A percentile compares a stretch with the other conserved stretches of the same genome.
These are phyloP conservation scores for Eucera pruinosa DNA, from an alignment of 2,888 invertebrate genomes.

Conservation along the genomic window DNA sequence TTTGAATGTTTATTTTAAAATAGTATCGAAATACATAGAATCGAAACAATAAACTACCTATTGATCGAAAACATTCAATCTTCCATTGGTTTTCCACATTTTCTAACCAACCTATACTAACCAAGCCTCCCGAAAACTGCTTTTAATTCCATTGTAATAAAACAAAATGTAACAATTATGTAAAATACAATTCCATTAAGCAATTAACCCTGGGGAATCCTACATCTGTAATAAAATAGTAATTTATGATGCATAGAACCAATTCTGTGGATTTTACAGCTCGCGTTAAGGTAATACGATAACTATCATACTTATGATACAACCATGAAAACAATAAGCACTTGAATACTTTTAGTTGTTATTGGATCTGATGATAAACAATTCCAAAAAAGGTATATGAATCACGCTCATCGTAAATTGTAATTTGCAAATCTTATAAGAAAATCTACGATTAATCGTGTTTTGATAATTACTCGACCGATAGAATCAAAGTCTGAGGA, in stretches of 20 bases:
- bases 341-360: constrained; percentile 16
- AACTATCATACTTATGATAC: background rate
- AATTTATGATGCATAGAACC: constrained; percentile 42
- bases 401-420: background rate
- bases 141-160: background rate
- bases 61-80: constrained; percentile 6
- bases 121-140: background rate
- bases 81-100: background rate
- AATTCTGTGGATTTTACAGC: constrained; percentile 14
- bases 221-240: too few species aligned
- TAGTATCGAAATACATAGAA: background rate
- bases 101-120: background rate
- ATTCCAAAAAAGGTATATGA: constrained; percentile 22
- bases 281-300: constrained; percentile 60
- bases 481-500: constrained; percentile 5
- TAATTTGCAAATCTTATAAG: background rate
- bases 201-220: too few species aligned
- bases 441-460: too few species aligned
- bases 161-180: background rate
- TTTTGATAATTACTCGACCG: background rate
- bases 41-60: constrained; percentile 32
- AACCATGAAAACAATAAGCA: background rate
- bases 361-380: constrained; percentile 32
- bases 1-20: too few species aligned
- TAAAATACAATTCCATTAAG: background rate